A percentile compares a stretch with the other conserved stretches of the same genome.
phyloP scores from a whole-genome alignment of 2,797 vertebrate species.

The Diceros bicornis region DNA sequence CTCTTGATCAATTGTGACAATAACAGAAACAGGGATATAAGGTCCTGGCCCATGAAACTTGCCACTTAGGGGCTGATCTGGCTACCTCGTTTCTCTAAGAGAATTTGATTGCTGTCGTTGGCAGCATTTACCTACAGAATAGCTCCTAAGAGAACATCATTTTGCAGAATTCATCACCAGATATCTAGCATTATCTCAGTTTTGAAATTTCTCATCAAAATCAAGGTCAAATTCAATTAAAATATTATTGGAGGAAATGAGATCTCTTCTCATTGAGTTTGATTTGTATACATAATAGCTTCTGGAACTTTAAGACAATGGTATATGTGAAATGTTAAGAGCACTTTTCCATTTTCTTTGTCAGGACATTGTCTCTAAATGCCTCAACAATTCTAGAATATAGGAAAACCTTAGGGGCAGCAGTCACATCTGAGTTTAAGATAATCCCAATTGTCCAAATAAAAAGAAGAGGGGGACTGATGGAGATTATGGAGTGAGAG shows the following conservation, averaged over 20 bases:
- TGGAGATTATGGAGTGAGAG: not conserved
- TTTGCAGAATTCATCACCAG: not conserved
- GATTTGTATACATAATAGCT: not conserved
- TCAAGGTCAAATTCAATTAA: slow-evolving; percentile 49
- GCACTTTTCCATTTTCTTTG: not conserved
- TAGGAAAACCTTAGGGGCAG: not conserved
- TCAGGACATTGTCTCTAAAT: slow-evolving; percentile 10
- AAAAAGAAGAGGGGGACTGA: not conserved
- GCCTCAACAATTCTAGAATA: not conserved
- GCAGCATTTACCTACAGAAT: not conserved
- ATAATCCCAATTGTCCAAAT: not conserved
- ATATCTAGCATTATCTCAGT: not conserved
- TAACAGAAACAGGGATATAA: not conserved
- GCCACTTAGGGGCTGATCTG: not conserved
- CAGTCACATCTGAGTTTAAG: not conserved
- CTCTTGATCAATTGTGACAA: not conserved
- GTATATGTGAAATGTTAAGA: not conserved
- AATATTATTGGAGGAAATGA: slow-evolving; percentile 24
- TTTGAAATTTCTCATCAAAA: slow-evolving; percentile 65
- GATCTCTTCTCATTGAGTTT: not conserved
- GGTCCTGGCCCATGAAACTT: not conserved
- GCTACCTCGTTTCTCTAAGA: not conserved
- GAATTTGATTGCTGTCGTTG: not conserved
- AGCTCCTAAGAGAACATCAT: not conserved
- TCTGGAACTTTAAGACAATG: slow-evolving; percentile 13